Conservation (phyloP, 2,113 vertebrate species). For the Hemibagrus wyckioides region DNA sequence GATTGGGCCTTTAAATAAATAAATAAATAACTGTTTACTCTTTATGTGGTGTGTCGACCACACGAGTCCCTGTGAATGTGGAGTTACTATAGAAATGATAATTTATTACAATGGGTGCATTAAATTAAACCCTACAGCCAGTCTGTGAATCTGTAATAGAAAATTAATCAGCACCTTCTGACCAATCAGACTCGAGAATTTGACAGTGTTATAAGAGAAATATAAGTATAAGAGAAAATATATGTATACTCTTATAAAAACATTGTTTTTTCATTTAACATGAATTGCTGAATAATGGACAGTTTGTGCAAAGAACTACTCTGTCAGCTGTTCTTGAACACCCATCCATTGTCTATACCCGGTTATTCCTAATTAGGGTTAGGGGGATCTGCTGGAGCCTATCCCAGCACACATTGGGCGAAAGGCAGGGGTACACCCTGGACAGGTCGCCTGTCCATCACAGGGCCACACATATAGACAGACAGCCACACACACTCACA, state of each 20-base stretch:
- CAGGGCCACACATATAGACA: too few species aligned
- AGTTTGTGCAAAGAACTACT: background rate
- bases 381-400: too few species aligned
- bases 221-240: background rate
- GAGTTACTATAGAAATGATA: background rate
- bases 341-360: too few species aligned
- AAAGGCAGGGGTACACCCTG: too few species aligned
- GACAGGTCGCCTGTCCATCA: too few species aligned
- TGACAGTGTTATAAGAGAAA: background rate
- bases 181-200: background rate
- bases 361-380: too few species aligned
- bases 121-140: background rate
- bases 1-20: background rate
- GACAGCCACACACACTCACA: too few species aligned
- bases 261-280: background rate
- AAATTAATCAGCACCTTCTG: background rate
- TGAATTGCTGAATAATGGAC: background rate
- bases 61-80: background rate
- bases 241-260: background rate
- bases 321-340: background rate
- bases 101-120: background rate
- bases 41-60: background rate
- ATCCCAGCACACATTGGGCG: too few species aligned
- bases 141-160: background rate
- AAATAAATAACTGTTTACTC: too few species aligned